These are phyloP conservation scores for Cosmorhoe ocellata DNA, from an alignment of 2,888 invertebrate genomes.

Conservation along the genomic window DNA sequence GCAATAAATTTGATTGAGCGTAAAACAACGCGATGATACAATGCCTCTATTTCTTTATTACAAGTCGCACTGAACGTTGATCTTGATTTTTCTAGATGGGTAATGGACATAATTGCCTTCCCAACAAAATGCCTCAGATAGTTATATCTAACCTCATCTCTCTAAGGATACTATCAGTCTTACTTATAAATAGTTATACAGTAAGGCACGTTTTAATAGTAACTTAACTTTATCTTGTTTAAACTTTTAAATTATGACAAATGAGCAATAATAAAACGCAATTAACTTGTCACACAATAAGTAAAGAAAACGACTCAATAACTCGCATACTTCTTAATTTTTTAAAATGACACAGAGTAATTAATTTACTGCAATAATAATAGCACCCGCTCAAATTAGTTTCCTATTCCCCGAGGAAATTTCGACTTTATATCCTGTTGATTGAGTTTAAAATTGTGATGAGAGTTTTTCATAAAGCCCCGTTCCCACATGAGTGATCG, in stretches of 20 bases:
- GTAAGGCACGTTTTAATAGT: no score
- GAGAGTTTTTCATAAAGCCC: constrained; percentile 55
- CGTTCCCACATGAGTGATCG: constrained; percentile 79
- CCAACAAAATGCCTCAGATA: no score
- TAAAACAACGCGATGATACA: no score
- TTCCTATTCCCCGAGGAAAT: constrained; percentile 39
- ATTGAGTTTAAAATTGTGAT: constrained; percentile 59
- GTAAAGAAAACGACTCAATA: constrained; percentile 36
- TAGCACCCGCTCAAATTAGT: constrained; percentile 53
- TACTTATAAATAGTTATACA: no score
- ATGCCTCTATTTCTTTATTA: no score
- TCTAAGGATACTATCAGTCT: no score
- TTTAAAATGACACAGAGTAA: constrained; percentile 46
- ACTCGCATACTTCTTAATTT: constrained; percentile 46
- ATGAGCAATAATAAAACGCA: neutral
- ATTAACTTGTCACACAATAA: constrained; percentile 15
- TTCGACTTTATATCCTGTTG: constrained; percentile 41
- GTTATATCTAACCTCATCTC: no score
- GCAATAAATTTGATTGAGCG: no score
- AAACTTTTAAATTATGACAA: constrained; percentile 1
- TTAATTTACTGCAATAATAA: constrained; percentile 62
- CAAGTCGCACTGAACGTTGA: no score
- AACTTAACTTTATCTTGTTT: no score
- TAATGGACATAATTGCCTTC: no score
- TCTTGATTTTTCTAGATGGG: no score